These are phyloP conservation scores for Elysia crispata DNA, from an alignment of 2,888 invertebrate species.

Conservation along the genomic window DNA sequence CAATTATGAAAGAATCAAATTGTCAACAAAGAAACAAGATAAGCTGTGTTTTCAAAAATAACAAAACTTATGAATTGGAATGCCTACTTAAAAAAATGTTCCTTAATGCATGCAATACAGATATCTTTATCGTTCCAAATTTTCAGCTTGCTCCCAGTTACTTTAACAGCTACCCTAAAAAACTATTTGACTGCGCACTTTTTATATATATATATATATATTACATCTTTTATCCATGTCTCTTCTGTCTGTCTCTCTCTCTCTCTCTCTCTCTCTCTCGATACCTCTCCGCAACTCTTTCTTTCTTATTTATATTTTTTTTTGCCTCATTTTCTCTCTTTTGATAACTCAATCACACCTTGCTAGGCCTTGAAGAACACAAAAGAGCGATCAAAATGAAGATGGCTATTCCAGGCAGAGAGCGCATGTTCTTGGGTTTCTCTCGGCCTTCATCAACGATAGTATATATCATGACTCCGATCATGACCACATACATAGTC, in stretches of 20 bases:
- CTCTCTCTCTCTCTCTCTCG: conserved; percentile 12
- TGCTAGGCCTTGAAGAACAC: conserved; percentile 56
- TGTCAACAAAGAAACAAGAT: no score
- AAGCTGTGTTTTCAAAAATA: no score
- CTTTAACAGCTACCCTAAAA: no score
- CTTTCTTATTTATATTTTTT: background rate
- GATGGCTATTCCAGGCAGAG: conserved; percentile 65
- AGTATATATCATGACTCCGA: conserved; percentile 55
- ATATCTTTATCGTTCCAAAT: no score
- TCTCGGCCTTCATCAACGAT: conserved; percentile 60
- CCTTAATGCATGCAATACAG: no score
- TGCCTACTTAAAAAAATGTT: no score
- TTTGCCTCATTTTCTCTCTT: background rate
- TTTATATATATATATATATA: no score
- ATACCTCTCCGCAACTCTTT: background rate
- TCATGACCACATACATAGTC: conserved; percentile 47
- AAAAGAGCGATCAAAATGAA: conserved; percentile 67
- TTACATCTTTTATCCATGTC: no score
- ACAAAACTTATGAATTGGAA: no score
- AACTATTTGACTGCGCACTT: no score
- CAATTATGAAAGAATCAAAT: no score
- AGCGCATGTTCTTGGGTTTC: conserved; percentile 64
- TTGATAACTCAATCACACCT: conserved; percentile 16
- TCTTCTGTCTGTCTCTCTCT: background rate
- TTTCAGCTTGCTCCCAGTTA: no score